These are phyloP conservation scores for Dolichotis patagonum DNA, from an alignment of 2,113 vertebrate species.

Conservation along the genomic window DNA sequence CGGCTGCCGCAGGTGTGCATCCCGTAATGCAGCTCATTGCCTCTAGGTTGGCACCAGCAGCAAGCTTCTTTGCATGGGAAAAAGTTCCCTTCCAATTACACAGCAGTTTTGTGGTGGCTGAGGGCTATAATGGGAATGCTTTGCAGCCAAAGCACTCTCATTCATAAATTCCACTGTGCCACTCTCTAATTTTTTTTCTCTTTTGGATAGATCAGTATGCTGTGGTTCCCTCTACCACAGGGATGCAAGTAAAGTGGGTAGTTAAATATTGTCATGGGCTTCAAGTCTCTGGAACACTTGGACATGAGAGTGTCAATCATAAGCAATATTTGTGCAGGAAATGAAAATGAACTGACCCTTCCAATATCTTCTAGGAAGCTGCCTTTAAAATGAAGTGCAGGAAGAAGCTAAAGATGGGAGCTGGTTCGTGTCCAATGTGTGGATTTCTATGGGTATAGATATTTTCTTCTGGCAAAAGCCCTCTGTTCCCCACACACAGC, in stretches of 20 bases:
- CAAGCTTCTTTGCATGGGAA: slow-evolving; percentile 86
- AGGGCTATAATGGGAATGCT: slow-evolving; percentile 88
- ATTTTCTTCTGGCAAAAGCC: slow-evolving; percentile 51
- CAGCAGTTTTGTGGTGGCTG: slow-evolving; percentile 90
- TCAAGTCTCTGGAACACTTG: slow-evolving; percentile 77
- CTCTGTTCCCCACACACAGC: slow-evolving; percentile 21
- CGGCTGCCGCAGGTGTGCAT: slow-evolving; percentile 78
- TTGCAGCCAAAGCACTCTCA: slow-evolving; percentile 88
- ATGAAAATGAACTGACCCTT: slow-evolving; percentile 76
- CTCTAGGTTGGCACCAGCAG: slow-evolving; percentile 80
- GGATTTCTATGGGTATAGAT: slow-evolving; percentile 69
- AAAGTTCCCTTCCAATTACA: slow-evolving; percentile 88
- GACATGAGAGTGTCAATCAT: slow-evolving; percentile 77
- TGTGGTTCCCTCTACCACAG: slow-evolving; percentile 86
- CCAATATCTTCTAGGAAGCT: slow-evolving; percentile 71
- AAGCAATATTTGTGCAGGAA: slow-evolving; percentile 76
- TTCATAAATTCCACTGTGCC: slow-evolving; percentile 89
- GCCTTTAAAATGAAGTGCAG: slow-evolving; percentile 71
- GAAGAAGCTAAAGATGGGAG: slow-evolving; percentile 4
- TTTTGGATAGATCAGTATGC: slow-evolving; percentile 86
- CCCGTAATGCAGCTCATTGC: slow-evolving; percentile 68
- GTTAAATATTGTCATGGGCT: slow-evolving; percentile 86
- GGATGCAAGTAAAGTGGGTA: slow-evolving; percentile 85
- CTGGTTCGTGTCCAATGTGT: slow-evolving; percentile 66
- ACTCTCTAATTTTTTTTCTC: slow-evolving; percentile 88